Base-by-base conservation (phyloP, 2,888 invertebrate species). In the Anticlea derivata region DNA sequence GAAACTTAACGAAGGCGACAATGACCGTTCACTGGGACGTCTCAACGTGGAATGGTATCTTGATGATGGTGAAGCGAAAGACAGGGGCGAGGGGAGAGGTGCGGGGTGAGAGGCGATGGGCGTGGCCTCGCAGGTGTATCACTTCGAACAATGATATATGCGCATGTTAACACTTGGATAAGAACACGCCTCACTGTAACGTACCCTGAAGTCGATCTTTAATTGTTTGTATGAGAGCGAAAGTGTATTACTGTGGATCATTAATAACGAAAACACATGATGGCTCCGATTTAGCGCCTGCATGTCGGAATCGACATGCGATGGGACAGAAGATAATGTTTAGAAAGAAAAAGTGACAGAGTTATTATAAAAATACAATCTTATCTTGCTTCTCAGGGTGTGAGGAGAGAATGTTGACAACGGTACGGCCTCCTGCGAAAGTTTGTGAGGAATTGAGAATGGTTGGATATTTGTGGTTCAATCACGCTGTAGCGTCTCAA, bases 101-200 rank as follows among this genome's bases (percentile, higher is more conserved):
- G 75, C 64, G 72, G 70, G 68, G 66, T 47, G 51, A 53, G 66
- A 63, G 62, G 62, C 44, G 33, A 33, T 23, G 58, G 86, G 84
- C 84, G 86, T 75, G 79, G 83, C 75, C 65, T 78, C 67, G 75
- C 87, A 88, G 87, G 88, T 88, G 86, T 81, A 85, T 80, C 80
- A 78, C 65, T n/a, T 71, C 78, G 76, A 80, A 81, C 78, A 68
- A 78, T 87, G 86, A 88, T 85, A 79, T 87, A 88, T 86, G 84
- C 86, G 81, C 83, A 82, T 83, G 83, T 85, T 86, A 85, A 82
- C 86, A 86, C 84, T 80, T 62, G 61, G 63, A 65, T 66, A 65
- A 64, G 80, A 78, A 86, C 86, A 86, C 89, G 88, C 89, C 89
- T 89, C 75, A 79, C 73, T 83, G 86, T 87, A 86, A 84, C 80